Percentiles rank a stretch among this genome's conserved stretches.
Evolutionary conservation across 2,888 invertebrate species (phyloP).

Genomic region (Dicyrtomina minuta): DNA sequence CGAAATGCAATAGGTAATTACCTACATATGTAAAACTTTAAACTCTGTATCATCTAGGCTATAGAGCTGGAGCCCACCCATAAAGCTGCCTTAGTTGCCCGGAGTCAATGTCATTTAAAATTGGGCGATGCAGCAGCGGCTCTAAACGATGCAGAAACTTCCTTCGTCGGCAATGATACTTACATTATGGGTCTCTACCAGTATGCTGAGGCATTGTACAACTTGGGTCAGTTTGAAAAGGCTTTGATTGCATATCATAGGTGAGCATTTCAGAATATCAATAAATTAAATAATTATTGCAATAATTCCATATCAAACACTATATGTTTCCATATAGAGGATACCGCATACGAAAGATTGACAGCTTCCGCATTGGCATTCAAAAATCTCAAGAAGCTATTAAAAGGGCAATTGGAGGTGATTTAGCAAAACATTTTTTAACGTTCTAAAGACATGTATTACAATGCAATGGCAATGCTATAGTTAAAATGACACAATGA

Average conservation of each 20-base stretch:
- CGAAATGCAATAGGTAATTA: too few relatives aligned
- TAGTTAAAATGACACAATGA: too few relatives aligned
- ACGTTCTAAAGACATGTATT: background rate
- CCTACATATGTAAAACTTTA: background rate
- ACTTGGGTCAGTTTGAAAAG: constrained; percentile 88
- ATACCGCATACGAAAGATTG: constrained; percentile 75
- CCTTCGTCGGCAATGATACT: constrained; percentile 61
- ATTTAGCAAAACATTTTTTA: background rate
- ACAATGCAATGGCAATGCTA: too few relatives aligned
- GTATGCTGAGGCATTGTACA: constrained; percentile 89
- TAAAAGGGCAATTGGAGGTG: constrained; percentile 79
- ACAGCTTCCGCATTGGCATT: constrained; percentile 71
- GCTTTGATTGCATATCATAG: constrained; percentile 85
- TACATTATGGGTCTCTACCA: constrained; percentile 62
- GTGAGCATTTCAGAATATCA: background rate
- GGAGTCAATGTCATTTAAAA: constrained; percentile 84
- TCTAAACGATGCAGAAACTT: constrained; percentile 79
- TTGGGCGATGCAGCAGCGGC: constrained; percentile 82
- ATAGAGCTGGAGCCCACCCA: constrained; percentile 81
- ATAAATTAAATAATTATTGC: background rate
- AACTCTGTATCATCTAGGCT: constrained; percentile 71
- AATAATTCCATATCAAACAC: background rate
- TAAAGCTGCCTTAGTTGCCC: constrained; percentile 79
- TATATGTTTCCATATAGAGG: constrained; percentile 61
- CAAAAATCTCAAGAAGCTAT: constrained; percentile 94